phyloP scores from a whole-genome alignment of 2,888 invertebrate species.

The Chrysolina oricalcia region DNA sequence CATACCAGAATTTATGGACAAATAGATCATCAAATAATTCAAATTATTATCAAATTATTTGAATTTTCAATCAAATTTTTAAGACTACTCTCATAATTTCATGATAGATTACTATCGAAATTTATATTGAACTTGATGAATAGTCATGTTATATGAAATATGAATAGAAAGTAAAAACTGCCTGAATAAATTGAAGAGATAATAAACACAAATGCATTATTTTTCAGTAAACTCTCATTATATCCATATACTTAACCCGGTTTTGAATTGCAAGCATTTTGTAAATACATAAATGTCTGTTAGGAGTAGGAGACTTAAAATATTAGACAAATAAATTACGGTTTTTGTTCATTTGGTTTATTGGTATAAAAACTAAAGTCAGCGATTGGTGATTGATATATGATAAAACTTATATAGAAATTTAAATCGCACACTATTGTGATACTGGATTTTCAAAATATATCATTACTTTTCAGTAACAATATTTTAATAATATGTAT shows the following conservation, averaged over 20 bases:
- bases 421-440: slow-evolving; percentile 51
- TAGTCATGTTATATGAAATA: no score
- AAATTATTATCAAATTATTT: no score
- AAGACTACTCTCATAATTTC: no score
- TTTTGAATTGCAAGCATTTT: not conserved
- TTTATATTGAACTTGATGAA: no score
- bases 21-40: no score
- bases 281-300: not conserved
- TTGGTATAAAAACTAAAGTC: not conserved
- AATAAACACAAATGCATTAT: not conserved
- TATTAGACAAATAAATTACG: not conserved
- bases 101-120: no score
- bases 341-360: not conserved
- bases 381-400: not conserved
- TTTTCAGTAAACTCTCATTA: not conserved
- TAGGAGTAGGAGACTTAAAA: slow-evolving; percentile 7
- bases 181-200: not conserved
- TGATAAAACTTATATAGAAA: not conserved
- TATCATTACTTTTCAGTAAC: slow-evolving; percentile 26
- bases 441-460: slow-evolving; percentile 49
- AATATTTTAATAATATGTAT: slow-evolving; percentile 31
- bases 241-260: not conserved
- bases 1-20: no score
- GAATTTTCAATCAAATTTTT: no score
- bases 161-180: no score